Evolutionary conservation across 2,888 invertebrate genomes (phyloP).

Genomic region (Agonum fuliginosum): DNA sequence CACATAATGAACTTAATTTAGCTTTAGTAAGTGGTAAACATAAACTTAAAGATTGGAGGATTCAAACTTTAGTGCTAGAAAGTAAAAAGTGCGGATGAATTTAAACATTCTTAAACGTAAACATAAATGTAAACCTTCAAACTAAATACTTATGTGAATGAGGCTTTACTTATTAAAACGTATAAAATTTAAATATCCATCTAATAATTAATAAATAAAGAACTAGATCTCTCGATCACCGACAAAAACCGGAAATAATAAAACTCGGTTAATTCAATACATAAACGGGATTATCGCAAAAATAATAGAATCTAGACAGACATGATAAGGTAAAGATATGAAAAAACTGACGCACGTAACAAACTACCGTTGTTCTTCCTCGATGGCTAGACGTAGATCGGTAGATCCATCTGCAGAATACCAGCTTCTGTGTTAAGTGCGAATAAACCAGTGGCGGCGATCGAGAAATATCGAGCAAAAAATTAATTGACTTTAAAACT

Average conservation of each 20-base stretch:
- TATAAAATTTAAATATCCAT: too few species aligned
- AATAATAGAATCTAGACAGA: slow-evolving; percentile 39
- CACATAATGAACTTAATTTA: too few species aligned
- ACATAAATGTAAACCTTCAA: too few species aligned
- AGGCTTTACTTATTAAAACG: too few species aligned
- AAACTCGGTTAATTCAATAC: slow-evolving; percentile 49
- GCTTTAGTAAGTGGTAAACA: too few species aligned
- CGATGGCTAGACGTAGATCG: slow-evolving; percentile 30
- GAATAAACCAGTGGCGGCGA: slow-evolving; percentile 23
- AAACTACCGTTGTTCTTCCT: slow-evolving; percentile 42
- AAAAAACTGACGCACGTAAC: slow-evolving; percentile 36
- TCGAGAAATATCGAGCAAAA: not conserved
- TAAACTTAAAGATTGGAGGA: too few species aligned
- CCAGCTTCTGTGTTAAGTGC: slow-evolving; percentile 3
- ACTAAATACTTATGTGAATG: too few species aligned
- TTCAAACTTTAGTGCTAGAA: too few species aligned
- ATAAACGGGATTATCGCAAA: slow-evolving; percentile 44
- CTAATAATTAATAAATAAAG: too few species aligned
- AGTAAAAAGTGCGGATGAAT: too few species aligned
- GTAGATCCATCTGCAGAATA: slow-evolving; percentile 11
- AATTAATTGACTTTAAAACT: slow-evolving; percentile 29
- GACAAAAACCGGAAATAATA: slow-evolving; percentile 34
- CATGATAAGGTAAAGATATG: slow-evolving; percentile 24
- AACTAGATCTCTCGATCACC: too few species aligned
- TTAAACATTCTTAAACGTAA: too few species aligned